A percentile compares a stretch with the other conserved stretches of the same genome.
phyloP scores from a whole-genome alignment of 2,888 invertebrate genomes.

The Blomia tropicalis region DNA sequence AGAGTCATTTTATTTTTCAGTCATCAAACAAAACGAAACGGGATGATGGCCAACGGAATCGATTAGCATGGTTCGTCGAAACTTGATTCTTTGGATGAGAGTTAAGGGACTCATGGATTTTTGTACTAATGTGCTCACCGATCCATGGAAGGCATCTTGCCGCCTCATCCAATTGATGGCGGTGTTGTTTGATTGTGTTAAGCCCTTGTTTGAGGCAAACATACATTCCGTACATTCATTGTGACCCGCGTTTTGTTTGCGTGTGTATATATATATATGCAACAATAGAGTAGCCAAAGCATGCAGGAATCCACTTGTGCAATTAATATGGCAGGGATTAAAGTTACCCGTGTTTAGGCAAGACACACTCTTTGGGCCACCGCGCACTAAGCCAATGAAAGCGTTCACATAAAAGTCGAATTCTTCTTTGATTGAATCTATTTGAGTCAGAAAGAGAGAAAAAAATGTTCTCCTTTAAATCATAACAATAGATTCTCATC shows the following conservation, averaged over 20 bases:
- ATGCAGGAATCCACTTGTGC: background rate
- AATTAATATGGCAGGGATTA: background rate
- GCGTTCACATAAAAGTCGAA: too few relatives aligned
- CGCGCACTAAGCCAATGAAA: background rate
- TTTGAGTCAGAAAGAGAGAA: too few relatives aligned
- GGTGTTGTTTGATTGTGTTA: background rate
- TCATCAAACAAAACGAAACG: too few relatives aligned
- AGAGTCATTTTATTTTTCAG: too few relatives aligned
- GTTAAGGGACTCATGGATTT: too few relatives aligned
- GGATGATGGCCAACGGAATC: too few relatives aligned
- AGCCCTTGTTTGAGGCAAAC: background rate
- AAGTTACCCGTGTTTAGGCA: background rate
- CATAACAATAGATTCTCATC: too few relatives aligned
- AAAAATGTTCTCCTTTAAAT: too few relatives aligned
- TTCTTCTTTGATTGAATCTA: too few relatives aligned
- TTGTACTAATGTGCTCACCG: background rate
- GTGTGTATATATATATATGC: too few relatives aligned
- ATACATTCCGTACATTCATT: background rate
- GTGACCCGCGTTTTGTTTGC: background rate
- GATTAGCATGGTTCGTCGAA: background rate
- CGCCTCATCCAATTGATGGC: background rate
- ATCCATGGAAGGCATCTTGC: constrained; percentile 5
- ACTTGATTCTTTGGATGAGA: background rate
- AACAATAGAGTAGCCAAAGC: background rate
- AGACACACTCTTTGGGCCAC: background rate